Base-by-base conservation (phyloP, 2,888 invertebrate genomes). In the Thalpophila matura region DNA sequence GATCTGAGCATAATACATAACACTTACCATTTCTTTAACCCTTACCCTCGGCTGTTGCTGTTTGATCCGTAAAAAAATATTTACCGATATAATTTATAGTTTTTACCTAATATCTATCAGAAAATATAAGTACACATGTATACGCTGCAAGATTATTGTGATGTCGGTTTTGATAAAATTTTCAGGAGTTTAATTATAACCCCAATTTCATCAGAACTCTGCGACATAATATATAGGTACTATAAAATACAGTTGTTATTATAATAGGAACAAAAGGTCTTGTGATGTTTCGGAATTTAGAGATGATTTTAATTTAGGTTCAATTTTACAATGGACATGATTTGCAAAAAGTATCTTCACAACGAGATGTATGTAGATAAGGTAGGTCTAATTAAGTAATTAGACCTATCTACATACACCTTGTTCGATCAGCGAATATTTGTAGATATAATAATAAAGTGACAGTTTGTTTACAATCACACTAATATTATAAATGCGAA, bases 401-500 rank as follows among this genome's bases (percentile, higher is more conserved):
- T 33, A 33, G 6, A 33, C 33, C 37, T 37, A n/a, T 20, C 37
- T 45, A 27, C 29, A 37, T 10, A 22, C 1, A 55, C n/a, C n/a
- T 22, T 37, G 22, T 29, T 38, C 4, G 29, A 56, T 12, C 7
- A n/a, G n/a, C n/a, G n/a, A n/a, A n/a, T n/a, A n/a, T n/a, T n/a
- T n/a, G n/a, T n/a, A n/a, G n/a, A n/a, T n/a, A n/a, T n/a, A n/a
- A n/a, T n/a, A n/a, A n/a, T n/a, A n/a, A 45, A 31, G 16, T 47
- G 40, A 22, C 40, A 51, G 31, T 24, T 68, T 62, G 27, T 56
- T 45, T 47, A 56, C 24, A 18, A n/a, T n/a, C n/a, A n/a, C n/a
- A n/a, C n/a, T n/a, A n/a, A n/a, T n/a, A n/a, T n/a, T n/a, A n/a
- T n/a, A n/a, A n/a, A n/a, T n/a, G n/a, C n/a, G n/a, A n/a, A n/a